These are phyloP conservation scores for Sibirionetta formosa DNA, from an alignment of 2,797 vertebrate genomes.

Conservation along the genomic window DNA sequence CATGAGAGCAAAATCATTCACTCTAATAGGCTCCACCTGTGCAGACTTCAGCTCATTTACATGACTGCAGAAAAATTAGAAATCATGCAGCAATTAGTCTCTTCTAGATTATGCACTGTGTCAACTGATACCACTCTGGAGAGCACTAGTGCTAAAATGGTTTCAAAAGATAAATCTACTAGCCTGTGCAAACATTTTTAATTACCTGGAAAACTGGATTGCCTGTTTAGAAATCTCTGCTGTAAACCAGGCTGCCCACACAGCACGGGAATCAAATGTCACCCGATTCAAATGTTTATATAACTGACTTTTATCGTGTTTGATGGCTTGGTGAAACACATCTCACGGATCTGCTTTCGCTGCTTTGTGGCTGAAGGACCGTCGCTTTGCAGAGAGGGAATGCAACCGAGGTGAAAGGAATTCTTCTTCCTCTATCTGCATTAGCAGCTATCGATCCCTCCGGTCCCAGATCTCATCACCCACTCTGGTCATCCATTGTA, in stretches of 20 bases:
- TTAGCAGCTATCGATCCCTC: conserved; percentile 55
- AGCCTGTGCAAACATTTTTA: conserved; percentile 88
- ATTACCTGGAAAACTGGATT: conserved; percentile 87
- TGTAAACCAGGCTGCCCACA: conserved; percentile 82
- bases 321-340: conserved; percentile 81
- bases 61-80: conserved; percentile 88
- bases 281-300: conserved; percentile 81
- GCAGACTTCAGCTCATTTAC: conserved; percentile 86
- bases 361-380: conserved; percentile 65
- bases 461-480: conserved; percentile 49
- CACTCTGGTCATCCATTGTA: conserved; percentile 34
- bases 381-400: conserved; percentile 31
- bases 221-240: conserved; percentile 83
- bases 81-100: conserved; percentile 88
- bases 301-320: conserved; percentile 83
- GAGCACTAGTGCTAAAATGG: conserved; percentile 86
- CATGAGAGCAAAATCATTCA: conserved; percentile 85
- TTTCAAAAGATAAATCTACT: conserved; percentile 88
- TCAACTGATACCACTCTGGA: conserved; percentile 89
- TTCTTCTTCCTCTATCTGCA: conserved; percentile 21
- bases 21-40: conserved; percentile 88
- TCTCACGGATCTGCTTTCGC: conserved; percentile 54
- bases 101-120: conserved; percentile 88
- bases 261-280: conserved; percentile 82
- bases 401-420: conserved; percentile 5